Evolutionary conservation across 1,140 invertebrate genomes (phyloP).

Genomic region (Cephus cinctus): DNA sequence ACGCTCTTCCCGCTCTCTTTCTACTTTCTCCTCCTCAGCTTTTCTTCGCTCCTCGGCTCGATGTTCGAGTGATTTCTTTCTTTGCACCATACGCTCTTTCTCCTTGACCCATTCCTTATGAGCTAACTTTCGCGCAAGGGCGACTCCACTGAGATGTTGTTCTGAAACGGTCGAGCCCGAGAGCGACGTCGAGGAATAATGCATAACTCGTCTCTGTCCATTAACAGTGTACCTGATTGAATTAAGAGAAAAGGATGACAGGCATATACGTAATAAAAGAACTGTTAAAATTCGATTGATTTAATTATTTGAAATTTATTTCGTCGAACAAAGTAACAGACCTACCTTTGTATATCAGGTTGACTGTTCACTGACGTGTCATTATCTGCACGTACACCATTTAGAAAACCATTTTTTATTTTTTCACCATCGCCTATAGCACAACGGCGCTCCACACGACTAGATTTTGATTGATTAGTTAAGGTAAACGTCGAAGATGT

Average conservation of each 20-base stretch:
- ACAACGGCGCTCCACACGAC: conserved; percentile 6
- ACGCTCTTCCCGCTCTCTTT: conserved; percentile 20
- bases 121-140: conserved; percentile 17
- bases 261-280: background rate
- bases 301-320: background rate
- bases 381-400: background rate
- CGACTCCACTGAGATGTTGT: background rate
- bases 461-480: background rate
- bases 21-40: conserved; percentile 25
- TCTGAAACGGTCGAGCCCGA: conserved; percentile 18
- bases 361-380: background rate
- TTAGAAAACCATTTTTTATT: background rate
- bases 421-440: conserved; percentile 4
- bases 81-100: conserved; percentile 26
- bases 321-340: background rate
- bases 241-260: too few relatives aligned
- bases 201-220: conserved; percentile 20
- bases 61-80: conserved; percentile 24
- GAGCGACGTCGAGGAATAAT: conserved; percentile 26
- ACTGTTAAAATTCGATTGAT: background rate
- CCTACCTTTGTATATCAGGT: conserved; percentile 10
- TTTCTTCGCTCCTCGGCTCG: conserved; percentile 17
- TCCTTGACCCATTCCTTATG: conserved; percentile 39
- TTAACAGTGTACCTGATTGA: conserved; percentile 21
- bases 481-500: background rate